These are phyloP conservation scores for Myioborus miniatus DNA, from an alignment of 2,797 vertebrate genomes.

Conservation along the genomic window DNA sequence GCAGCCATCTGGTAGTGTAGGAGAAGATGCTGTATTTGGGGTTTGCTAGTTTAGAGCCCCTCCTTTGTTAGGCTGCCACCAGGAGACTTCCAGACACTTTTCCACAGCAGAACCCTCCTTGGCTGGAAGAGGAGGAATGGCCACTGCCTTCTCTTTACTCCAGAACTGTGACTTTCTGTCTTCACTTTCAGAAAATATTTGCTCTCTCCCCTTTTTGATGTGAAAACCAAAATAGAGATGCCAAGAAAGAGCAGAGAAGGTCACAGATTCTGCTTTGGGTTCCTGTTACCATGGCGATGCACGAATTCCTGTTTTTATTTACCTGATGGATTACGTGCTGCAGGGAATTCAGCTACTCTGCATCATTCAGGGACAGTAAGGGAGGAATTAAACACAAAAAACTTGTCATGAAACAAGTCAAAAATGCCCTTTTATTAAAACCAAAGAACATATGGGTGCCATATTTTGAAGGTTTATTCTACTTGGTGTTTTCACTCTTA, in stretches of 20 bases:
- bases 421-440: background rate
- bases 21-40: background rate
- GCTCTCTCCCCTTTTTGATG: background rate
- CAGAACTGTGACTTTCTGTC: background rate
- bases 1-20: background rate
- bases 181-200: background rate
- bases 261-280: background rate
- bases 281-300: slow-evolving; percentile 4
- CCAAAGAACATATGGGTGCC: background rate
- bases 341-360: slow-evolving; percentile 1
- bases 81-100: background rate
- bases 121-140: background rate
- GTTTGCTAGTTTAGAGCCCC: background rate
- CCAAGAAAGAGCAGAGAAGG: slow-evolving; percentile 6
- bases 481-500: background rate
- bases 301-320: slow-evolving; percentile 46
- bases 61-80: background rate
- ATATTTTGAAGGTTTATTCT: background rate
- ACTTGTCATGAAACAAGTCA: background rate
- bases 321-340: slow-evolving; percentile 33
- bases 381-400: background rate
- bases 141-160: background rate
- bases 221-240: slow-evolving; percentile 8
- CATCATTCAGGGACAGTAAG: background rate
- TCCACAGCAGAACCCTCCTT: background rate